Percentiles rank a stretch among this genome's conserved stretches.
These are phyloP conservation scores for Epinephelus moara DNA, from an alignment of 2,113 vertebrate species.

Conservation along the genomic window DNA sequence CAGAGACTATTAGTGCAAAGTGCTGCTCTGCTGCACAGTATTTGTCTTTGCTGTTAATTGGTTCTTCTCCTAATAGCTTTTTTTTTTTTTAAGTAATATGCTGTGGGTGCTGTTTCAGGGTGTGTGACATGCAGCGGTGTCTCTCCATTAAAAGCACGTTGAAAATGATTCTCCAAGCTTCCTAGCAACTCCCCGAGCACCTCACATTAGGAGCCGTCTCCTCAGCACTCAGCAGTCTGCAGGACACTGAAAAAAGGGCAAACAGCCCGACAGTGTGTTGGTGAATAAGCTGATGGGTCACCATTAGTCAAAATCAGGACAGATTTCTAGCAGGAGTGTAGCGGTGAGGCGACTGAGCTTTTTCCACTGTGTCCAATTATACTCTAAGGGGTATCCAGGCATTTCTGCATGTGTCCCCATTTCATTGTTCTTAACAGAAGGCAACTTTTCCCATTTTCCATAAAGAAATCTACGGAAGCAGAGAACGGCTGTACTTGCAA, in stretches of 20 bases:
- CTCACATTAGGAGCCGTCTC: slow-evolving; percentile 53
- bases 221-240: slow-evolving; percentile 50
- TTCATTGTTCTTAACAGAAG: too few relatives aligned
- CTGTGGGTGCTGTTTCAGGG: slow-evolving; percentile 24
- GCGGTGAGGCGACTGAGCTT: not conserved
- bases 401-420: too few relatives aligned
- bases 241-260: slow-evolving; percentile 15
- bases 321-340: slow-evolving; percentile 29
- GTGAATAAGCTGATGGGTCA: slow-evolving; percentile 24
- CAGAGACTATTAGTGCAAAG: not conserved
- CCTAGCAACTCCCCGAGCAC: slow-evolving; percentile 80
- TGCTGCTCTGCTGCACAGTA: not conserved
- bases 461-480: too few relatives aligned
- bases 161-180: slow-evolving; percentile 60
- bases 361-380: slow-evolving; percentile 15
- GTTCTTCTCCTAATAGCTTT: not conserved
- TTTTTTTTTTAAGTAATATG: not conserved
- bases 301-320: slow-evolving; percentile 67
- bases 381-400: not conserved
- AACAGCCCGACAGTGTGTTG: slow-evolving; percentile 41
- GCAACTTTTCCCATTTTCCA: too few relatives aligned
- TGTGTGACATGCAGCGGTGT: slow-evolving; percentile 17
- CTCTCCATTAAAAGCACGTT: slow-evolving; percentile 56
- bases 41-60: slow-evolving; percentile 37
- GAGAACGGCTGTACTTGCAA: too few relatives aligned